Conservation (phyloP, 2,888 invertebrate genomes). For the Nymphalis polychloros region DNA sequence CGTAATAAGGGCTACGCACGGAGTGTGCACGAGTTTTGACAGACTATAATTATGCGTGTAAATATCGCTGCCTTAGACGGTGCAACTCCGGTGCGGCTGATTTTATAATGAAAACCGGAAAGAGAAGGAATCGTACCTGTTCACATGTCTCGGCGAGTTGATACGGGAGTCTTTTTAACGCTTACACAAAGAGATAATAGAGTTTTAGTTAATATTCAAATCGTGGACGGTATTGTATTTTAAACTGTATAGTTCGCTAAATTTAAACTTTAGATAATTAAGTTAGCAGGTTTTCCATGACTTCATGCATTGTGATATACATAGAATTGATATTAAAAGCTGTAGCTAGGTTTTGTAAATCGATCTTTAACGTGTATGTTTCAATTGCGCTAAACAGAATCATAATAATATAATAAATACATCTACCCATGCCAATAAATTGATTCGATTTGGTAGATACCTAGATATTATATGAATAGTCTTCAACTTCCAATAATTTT, state of each 20-base stretch:
- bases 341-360: neutral
- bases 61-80: slow-evolving; percentile 35
- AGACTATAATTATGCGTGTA: slow-evolving; percentile 44
- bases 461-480: neutral
- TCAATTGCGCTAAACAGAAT: neutral
- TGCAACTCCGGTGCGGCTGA: slow-evolving; percentile 26
- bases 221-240: neutral
- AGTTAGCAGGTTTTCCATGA: slow-evolving; percentile 9
- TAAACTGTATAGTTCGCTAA: neutral
- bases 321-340: neutral
- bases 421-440: neutral
- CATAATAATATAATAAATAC: neutral
- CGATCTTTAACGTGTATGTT: neutral
- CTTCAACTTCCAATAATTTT: neutral
- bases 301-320: slow-evolving; percentile 7
- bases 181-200: slow-evolving; percentile 23
- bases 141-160: slow-evolving; percentile 29
- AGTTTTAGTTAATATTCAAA: slow-evolving; percentile 4
- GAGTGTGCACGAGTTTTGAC: slow-evolving; percentile 44
- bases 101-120: slow-evolving; percentile 37
- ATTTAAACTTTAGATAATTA: neutral
- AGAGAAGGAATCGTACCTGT: slow-evolving; percentile 28
- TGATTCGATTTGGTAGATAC: neutral
- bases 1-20: slow-evolving; percentile 42
- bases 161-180: slow-evolving; percentile 30